Percentiles rank a stretch among this genome's conserved stretches.
Evolutionary conservation across 2,888 invertebrate genomes (phyloP).

Genomic region (Scaeva pyrastri): DNA sequence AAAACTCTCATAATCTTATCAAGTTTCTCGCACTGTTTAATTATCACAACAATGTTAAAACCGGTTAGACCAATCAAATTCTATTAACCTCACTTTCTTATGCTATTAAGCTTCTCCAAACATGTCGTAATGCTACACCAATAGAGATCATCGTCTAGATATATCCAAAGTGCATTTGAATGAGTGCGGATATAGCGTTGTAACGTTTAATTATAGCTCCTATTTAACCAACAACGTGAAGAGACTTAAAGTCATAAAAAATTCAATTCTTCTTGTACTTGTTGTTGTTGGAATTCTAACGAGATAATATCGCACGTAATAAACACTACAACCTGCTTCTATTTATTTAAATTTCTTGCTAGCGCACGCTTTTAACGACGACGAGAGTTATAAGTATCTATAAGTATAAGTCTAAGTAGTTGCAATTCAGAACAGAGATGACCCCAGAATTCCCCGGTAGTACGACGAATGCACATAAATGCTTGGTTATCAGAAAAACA

Average conservation of each 20-base stretch:
- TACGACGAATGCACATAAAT: not conserved
- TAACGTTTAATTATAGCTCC: slow-evolving; percentile 15
- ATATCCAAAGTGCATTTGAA: not conserved
- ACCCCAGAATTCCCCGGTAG: slow-evolving; percentile 11
- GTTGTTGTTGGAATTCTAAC: slow-evolving; percentile 20
- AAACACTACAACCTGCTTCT: slow-evolving; percentile 9
- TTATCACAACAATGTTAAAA: slow-evolving; percentile 1
- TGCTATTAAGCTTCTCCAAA: not conserved
- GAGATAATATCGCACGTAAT: slow-evolving; percentile 35
- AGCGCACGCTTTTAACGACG: slow-evolving; percentile 27
- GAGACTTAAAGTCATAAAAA: slow-evolving; percentile 17
- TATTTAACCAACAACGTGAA: not conserved
- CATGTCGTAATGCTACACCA: not conserved
- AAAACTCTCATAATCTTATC: not conserved
- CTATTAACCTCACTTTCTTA: not conserved
- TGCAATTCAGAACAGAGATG: not conserved
- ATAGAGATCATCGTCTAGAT: not conserved
- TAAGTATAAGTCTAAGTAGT: not conserved
- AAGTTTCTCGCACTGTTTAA: not conserved
- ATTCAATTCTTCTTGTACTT: slow-evolving; percentile 13
- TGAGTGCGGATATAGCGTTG: not conserved
- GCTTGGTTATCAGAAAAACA: not conserved
- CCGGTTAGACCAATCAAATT: not conserved
- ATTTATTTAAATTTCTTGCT: slow-evolving; percentile 12
- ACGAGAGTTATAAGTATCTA: not conserved